These are phyloP conservation scores for Pimephales promelas DNA, from an alignment of 2,113 vertebrate genomes.

Conservation along the genomic window DNA sequence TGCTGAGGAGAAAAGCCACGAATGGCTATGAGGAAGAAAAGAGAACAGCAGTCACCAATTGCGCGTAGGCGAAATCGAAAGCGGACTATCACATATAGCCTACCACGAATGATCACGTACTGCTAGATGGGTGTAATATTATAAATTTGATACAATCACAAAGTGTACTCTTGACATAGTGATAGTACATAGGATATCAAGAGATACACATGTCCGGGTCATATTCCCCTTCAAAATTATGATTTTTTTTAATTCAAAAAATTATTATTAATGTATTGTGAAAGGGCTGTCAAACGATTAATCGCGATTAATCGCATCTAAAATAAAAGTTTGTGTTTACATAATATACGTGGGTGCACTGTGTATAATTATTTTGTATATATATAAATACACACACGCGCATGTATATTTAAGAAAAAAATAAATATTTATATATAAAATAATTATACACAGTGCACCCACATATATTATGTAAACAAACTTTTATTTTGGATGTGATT, in stretches of 20 bases:
- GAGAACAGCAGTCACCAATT: slow-evolving; percentile 39
- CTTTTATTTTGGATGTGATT: too few species aligned
- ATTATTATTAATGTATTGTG: not conserved
- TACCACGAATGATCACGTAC: slow-evolving; percentile 1
- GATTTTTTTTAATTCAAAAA: not conserved
- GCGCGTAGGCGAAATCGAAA: not conserved
- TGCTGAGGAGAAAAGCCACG: slow-evolving; percentile 83
- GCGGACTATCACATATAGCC: not conserved
- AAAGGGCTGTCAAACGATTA: too few species aligned
- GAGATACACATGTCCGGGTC: not conserved
- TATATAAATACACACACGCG: too few species aligned
- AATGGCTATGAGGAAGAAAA: slow-evolving; percentile 70
- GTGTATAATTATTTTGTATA: too few species aligned
- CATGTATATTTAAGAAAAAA: too few species aligned
- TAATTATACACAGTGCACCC: too few species aligned
- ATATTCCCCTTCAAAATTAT: slow-evolving; percentile 8
- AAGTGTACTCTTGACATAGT: not conserved
- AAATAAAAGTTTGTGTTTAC: too few species aligned
- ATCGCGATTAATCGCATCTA: too few species aligned
- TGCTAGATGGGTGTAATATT: not conserved
- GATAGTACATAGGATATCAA: not conserved
- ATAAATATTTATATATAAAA: too few species aligned
- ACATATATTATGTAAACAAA: too few species aligned
- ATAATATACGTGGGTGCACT: too few species aligned
- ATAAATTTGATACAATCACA: not conserved